Evolutionary conservation across 2,113 vertebrate genomes (phyloP).

Genomic region (Ameiurus melas): DNA sequence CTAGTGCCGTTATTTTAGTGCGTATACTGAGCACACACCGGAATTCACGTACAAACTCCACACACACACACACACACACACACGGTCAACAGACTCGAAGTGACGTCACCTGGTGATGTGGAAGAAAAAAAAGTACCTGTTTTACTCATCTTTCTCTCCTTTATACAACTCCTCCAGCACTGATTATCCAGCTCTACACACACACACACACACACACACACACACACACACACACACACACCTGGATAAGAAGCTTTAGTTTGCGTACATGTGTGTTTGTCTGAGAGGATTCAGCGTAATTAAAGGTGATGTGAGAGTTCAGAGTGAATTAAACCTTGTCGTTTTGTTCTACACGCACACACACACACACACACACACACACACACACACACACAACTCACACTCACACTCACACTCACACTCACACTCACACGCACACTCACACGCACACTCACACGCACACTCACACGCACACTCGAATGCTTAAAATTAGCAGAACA

Average conservation of each 20-base stretch:
- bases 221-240: background rate
- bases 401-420: too few relatives aligned
- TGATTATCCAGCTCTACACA: background rate
- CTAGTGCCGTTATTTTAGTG: too few relatives aligned
- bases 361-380: background rate
- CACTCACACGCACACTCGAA: background rate
- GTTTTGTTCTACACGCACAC: background rate
- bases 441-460: background rate
- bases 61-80: background rate
- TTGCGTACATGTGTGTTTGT: background rate
- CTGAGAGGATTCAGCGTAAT: constrained; percentile 63
- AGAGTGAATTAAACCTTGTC: constrained; percentile 39
- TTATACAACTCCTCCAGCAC: background rate
- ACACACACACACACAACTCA: background rate
- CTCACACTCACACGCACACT: background rate
- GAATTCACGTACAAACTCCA: too few relatives aligned
- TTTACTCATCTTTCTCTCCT: background rate
- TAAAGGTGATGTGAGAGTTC: constrained; percentile 54
- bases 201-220: background rate
- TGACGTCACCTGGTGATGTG: background rate
- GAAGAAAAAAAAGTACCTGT: background rate
- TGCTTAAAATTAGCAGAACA: background rate
- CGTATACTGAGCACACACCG: too few relatives aligned
- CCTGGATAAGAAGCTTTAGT: constrained; percentile 27
- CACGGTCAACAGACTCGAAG: background rate